Evolutionary conservation across 1,140 invertebrate genomes (phyloP).

Genomic region (Atta texana): DNA sequence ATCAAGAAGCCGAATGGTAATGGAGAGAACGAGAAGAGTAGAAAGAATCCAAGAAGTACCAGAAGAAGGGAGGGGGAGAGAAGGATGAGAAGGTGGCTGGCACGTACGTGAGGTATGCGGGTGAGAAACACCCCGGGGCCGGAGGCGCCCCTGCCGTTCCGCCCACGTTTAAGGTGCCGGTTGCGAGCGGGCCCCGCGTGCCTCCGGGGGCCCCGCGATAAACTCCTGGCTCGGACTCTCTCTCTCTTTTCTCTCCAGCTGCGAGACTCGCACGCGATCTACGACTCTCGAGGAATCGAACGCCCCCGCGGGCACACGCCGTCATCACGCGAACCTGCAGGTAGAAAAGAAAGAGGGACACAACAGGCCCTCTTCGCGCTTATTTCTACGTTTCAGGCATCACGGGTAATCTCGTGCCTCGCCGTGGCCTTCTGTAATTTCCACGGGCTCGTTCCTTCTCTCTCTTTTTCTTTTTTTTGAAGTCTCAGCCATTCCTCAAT

Average conservation of each 20-base stretch:
- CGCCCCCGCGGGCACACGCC: constrained; percentile 85
- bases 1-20: constrained; percentile 49
- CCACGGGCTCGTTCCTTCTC: background rate
- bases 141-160: constrained; percentile 76
- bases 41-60: background rate
- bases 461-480: background rate
- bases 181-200: constrained; percentile 66
- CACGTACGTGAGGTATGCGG: constrained; percentile 81
- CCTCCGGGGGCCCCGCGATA: constrained; percentile 48
- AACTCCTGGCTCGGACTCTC: constrained; percentile 35
- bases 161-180: constrained; percentile 82
- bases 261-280: constrained; percentile 76
- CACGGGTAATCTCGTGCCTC: constrained; percentile 44
- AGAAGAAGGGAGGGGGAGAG: background rate
- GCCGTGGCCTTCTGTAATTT: constrained; percentile 49
- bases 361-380: background rate
- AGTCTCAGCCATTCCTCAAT: constrained; percentile 9
- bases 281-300: constrained; percentile 66
- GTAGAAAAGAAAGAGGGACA: constrained; percentile 51
- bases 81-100: constrained; percentile 64
- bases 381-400: constrained; percentile 46
- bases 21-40: constrained; percentile 22
- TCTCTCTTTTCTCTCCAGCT: constrained; percentile 42
- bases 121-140: constrained; percentile 82
- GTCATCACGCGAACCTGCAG: constrained; percentile 80